These are phyloP conservation scores for Brassicogethes aeneus DNA, from an alignment of 2,888 invertebrate genomes.

Conservation along the genomic window DNA sequence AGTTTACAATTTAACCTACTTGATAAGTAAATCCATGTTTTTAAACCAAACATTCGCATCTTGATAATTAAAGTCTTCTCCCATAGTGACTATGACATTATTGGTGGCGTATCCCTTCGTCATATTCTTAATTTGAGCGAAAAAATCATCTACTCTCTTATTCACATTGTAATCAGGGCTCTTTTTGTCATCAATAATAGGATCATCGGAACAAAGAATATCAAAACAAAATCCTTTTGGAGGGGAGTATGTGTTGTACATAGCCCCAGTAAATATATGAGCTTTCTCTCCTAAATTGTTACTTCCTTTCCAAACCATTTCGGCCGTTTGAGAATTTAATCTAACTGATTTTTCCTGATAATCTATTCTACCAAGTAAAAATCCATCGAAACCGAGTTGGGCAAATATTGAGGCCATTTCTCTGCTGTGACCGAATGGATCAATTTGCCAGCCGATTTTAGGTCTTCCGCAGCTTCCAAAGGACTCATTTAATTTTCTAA, in stretches of 20 bases:
- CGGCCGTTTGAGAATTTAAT: slow-evolving; percentile 52
- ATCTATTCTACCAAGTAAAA: slow-evolving; percentile 80
- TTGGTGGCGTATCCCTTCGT: slow-evolving; percentile 51
- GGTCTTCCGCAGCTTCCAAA: slow-evolving; percentile 68
- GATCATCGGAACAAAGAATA: slow-evolving; percentile 71
- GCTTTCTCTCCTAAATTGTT: slow-evolving; percentile 55
- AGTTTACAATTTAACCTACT: slow-evolving; percentile 44
- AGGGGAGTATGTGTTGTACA: slow-evolving; percentile 74
- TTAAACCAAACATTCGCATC: slow-evolving; percentile 67
- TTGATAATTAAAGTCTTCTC: slow-evolving; percentile 85
- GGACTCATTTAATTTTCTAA: slow-evolving; percentile 48
- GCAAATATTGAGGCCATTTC: slow-evolving; percentile 77
- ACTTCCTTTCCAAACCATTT: slow-evolving; percentile 78
- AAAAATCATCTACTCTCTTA: slow-evolving; percentile 52
- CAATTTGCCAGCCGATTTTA: slow-evolving; percentile 72
- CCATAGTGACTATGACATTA: slow-evolving; percentile 85
- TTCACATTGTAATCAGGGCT: slow-evolving; percentile 81
- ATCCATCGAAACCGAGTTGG: slow-evolving; percentile 81
- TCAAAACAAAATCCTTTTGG: slow-evolving; percentile 94
- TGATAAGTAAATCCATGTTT: slow-evolving; percentile 82
- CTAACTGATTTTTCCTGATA: slow-evolving; percentile 70
- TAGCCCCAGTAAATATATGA: slow-evolving; percentile 48
- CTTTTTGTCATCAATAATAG: slow-evolving; percentile 73
- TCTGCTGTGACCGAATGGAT: slow-evolving; percentile 79
- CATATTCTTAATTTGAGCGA: slow-evolving; percentile 47